Percentiles rank a stretch among this genome's conserved stretches.
Conservation (phyloP, 2,888 invertebrate genomes). For the Eledona agricola region DNA sequence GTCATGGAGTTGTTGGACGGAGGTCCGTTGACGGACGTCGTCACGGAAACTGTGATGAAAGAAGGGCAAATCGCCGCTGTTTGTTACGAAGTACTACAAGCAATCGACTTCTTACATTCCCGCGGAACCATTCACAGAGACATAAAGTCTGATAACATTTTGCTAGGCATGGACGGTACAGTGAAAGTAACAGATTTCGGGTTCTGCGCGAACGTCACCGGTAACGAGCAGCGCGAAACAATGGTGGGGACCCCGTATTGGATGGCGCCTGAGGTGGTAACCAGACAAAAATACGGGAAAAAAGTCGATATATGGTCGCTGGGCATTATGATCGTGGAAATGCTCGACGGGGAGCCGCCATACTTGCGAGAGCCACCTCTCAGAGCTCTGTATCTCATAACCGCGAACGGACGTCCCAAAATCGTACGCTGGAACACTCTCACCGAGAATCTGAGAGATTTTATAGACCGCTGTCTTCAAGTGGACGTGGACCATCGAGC, state of each 20-base stretch:
- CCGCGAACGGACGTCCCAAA: slow-evolving; percentile 92
- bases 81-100: slow-evolving; percentile 87
- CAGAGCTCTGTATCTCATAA: slow-evolving; percentile 92
- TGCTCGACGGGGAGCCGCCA: slow-evolving; percentile 97
- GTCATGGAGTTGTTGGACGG: slow-evolving; percentile 96
- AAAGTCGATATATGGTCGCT: slow-evolving; percentile 90
- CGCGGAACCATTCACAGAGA: slow-evolving; percentile 93
- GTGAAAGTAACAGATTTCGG: slow-evolving; percentile 97
- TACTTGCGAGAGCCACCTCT: slow-evolving; percentile 95
- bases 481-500: slow-evolving; percentile 83
- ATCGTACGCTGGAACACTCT: slow-evolving; percentile 84
- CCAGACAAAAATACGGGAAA: slow-evolving; percentile 91
- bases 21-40: slow-evolving; percentile 95
- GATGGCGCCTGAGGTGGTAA: slow-evolving; percentile 98
- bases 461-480: slow-evolving; percentile 88
- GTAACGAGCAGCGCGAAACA: slow-evolving; percentile 94
- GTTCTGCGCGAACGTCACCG: slow-evolving; percentile 96
- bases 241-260: slow-evolving; percentile 99
- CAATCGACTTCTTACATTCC: slow-evolving; percentile 87
- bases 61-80: slow-evolving; percentile 97
- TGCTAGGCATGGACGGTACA: slow-evolving; percentile 90
- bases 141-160: slow-evolving; percentile 97
- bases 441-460: slow-evolving; percentile 80
- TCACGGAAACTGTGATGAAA: slow-evolving; percentile 96
- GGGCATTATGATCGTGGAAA: slow-evolving; percentile 98